Evolutionary conservation across 2,797 vertebrate species (phyloP).

Genomic region (Pygocentrus nattereri): DNA sequence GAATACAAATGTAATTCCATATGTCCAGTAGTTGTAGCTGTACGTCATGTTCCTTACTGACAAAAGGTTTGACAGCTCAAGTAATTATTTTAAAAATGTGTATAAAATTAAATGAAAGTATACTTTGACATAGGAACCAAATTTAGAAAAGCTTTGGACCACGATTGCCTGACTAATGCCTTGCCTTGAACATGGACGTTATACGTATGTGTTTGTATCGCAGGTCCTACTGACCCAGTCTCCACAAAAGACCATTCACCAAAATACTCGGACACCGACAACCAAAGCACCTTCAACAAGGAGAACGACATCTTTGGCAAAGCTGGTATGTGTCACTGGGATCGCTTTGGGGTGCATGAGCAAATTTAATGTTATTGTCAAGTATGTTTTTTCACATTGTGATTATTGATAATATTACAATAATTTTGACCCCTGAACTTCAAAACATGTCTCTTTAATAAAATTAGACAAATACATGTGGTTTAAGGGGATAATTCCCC

Average conservation of each 20-base stretch:
- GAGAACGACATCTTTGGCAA: conserved; percentile 57
- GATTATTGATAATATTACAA: background rate
- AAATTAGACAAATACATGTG: too few relatives aligned
- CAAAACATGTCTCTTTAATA: too few relatives aligned
- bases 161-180: too few relatives aligned
- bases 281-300: conserved; percentile 81
- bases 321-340: conserved; percentile 58
- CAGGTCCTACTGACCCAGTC: conserved; percentile 86
- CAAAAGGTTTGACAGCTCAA: too few relatives aligned
- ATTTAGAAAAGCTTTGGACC: too few relatives aligned
- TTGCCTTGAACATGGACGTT: too few relatives aligned
- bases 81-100: too few relatives aligned
- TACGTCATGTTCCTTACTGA: background rate
- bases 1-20: background rate
- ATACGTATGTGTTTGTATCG: conserved; percentile 64
- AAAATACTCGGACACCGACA: conserved; percentile 82
- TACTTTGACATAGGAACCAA: too few relatives aligned
- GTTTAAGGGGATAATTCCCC: too few relatives aligned
- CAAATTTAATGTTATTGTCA: too few relatives aligned
- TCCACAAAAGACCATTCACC: conserved; percentile 84
- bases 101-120: too few relatives aligned
- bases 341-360: too few relatives aligned
- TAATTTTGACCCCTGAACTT: background rate
- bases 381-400: background rate
- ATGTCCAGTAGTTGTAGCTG: background rate